phyloP scores from a whole-genome alignment of 2,888 invertebrate genomes.

The Drosophila siamana region DNA sequence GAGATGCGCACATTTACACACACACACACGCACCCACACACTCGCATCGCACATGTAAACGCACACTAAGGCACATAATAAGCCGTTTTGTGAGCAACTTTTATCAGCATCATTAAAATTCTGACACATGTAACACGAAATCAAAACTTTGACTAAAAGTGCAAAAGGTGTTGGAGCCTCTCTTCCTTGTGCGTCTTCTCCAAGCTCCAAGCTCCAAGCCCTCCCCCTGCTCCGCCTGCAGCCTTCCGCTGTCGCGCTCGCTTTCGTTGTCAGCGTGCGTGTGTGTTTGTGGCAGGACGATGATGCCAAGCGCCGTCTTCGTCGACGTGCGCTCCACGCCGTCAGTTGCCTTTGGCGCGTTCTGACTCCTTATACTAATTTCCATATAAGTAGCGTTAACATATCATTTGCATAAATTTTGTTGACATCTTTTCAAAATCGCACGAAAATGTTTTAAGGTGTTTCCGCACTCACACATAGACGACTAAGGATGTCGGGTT shows the following conservation, averaged over 20 bases:
- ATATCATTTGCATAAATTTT: slow-evolving; percentile 84
- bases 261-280: slow-evolving; percentile 19
- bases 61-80: slow-evolving; percentile 68
- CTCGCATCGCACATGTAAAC: slow-evolving; percentile 23
- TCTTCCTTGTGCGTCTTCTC: background rate
- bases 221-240: too few relatives aligned
- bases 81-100: slow-evolving; percentile 77
- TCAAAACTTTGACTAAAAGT: slow-evolving; percentile 82
- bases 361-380: slow-evolving; percentile 82
- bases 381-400: slow-evolving; percentile 83
- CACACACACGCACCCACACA: slow-evolving; percentile 19
- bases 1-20: slow-evolving; percentile 27
- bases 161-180: slow-evolving; percentile 71
- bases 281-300: slow-evolving; percentile 37
- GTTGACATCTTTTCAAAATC: slow-evolving; percentile 84
- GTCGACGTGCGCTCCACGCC: slow-evolving; percentile 24
- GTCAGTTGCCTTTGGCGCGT: slow-evolving; percentile 72
- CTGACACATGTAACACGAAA: slow-evolving; percentile 82
- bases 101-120: slow-evolving; percentile 81
- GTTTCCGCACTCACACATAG: slow-evolving; percentile 57
- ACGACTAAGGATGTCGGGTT: slow-evolving; percentile 29
- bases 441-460: slow-evolving; percentile 83
- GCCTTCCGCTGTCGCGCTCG: too few relatives aligned
- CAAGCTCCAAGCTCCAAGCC: too few relatives aligned
- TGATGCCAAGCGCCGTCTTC: slow-evolving; percentile 20